Base-by-base conservation (phyloP, 2,797 vertebrate genomes). In the Sebastiscus albofasciatus region DNA sequence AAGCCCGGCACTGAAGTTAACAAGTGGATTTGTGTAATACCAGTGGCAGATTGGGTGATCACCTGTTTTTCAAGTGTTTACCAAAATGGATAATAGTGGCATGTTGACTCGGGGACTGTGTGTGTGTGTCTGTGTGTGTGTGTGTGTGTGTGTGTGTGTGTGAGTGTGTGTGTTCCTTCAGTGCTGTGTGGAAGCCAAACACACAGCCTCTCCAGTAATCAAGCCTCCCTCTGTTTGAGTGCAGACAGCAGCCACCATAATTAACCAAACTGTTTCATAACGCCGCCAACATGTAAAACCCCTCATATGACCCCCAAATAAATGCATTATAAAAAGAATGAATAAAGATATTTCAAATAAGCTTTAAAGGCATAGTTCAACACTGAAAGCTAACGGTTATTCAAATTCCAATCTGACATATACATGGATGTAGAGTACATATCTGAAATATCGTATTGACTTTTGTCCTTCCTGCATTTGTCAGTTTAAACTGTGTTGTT, bases 1-100 rank as follows among this genome's bases (percentile, higher is more conserved):
- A 11, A n/a, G 26, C 33, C 26, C 5, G 1, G 26, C 36, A 22
- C 1, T 33, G 9, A 69, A 26, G 56, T 60, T 46, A 42, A 62
- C 3, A 70, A 75, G 62, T 59, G 34, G 22, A 66, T 60, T 67
- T 59, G n/a, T 66, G 49, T 59, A 80, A 55, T 8, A 77, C 34
- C 42, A 12, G 59, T 8, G 8, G 42, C 39, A 70, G 79, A 66
- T 31, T 74, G 22, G 20, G 49, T 24, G 18, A 52, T 75, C 46
- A 67, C 64, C 67, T 83, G 34, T 62, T 77, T 80, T 75, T 89
- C 46, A 79, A 80, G 70, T 82, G 67, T 84, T 89, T 81, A 82
- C 49, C 49, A 78, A 79, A 87, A 79, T 67, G 34, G 36, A 76
- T 52, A 82, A 33, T 27, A 58, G 68, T 33, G 8, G 22, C 34